A percentile compares a stretch with the other conserved stretches of the same genome.
These are phyloP conservation scores for Microplitis manilae DNA, from an alignment of 2,888 invertebrate species.

Conservation along the genomic window DNA sequence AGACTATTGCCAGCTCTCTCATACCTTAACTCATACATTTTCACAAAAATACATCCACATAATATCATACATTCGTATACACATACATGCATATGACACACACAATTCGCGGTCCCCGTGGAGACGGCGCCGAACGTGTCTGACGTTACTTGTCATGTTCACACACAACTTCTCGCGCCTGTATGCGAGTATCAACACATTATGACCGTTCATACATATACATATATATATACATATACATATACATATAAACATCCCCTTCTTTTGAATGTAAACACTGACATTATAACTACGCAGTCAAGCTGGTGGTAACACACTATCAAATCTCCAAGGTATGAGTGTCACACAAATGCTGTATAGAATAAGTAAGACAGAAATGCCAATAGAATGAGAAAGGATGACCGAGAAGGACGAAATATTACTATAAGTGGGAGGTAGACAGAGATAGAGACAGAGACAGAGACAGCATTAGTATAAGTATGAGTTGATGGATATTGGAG, in stretches of 20 bases:
- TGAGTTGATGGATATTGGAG: not conserved
- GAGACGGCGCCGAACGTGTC: slow-evolving; percentile 9
- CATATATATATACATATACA: slow-evolving; percentile 8
- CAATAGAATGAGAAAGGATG: not conserved
- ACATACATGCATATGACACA: not conserved
- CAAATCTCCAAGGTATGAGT: not conserved
- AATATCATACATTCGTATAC: not conserved
- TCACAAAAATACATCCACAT: not conserved
- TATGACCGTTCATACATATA: not conserved
- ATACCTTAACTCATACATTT: not conserved
- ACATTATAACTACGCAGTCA: slow-evolving; percentile 42
- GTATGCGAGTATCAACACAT: not conserved
- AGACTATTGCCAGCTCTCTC: slow-evolving; percentile 21
- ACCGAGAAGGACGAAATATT: not conserved
- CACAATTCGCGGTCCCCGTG: slow-evolving; percentile 1
- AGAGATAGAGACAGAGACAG: not conserved
- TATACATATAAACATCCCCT: not conserved
- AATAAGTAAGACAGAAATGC: not conserved
- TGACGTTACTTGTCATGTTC: slow-evolving; percentile 37
- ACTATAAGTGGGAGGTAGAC: not conserved
- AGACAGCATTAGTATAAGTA: not conserved
- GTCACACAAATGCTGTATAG: not conserved
- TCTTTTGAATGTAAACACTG: slow-evolving; percentile 36
- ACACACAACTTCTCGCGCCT: slow-evolving; percentile 6
- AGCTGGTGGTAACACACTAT: not conserved